Evolutionary conservation across 2,888 invertebrate species (phyloP), one percentile per base, ranked within the genome.

Genomic region (Lithosia quadra): DNA sequence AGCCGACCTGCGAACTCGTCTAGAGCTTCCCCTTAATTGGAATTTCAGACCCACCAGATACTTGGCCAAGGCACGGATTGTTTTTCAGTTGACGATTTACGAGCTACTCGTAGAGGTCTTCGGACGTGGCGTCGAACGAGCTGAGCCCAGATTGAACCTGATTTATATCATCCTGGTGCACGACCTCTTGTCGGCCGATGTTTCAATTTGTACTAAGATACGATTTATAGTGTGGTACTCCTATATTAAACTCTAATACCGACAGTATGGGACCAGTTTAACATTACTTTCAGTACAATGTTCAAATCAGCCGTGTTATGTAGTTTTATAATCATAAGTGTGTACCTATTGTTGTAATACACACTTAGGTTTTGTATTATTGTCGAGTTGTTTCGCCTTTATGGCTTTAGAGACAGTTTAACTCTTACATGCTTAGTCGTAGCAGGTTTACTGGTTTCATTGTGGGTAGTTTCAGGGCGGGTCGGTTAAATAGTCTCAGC

Each of bases 1-100:
- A 92, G 82, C 83, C 87, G 83, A 88, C 92, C 91, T 90, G 90
- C 87, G 89, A 89, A 88, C 86, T 89, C 86, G 81, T 85, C 82
- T 89, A 89, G 85, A 88, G 90, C 90, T 90, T 91, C 89, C 85
- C 85, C 88, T 91, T 92, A 92, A 94, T 93, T 92, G 91, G 90
- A 92, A 93, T 92, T 92, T 91, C 87, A 90, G 86, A 87, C 83
- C 84, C 81, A 86, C 76, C 74, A 82, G 82, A 78, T 82, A 88
- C 88, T 90, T 87, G 85, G 84, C 82, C 78, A 75, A 83, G 84
- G 78, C 79, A 81, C 75, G 84, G 87, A 89, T 90, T 89, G 87
- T 88, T 91, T 85, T 84, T 83, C 80, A 86, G 83, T 80, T 80
- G 75, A 79, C 81, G 84, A 85, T 88, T 86, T 88, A 84, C 81